phyloP scores from a whole-genome alignment of 2,113 vertebrate genomes.

The Stigmatopora nigra region DNA sequence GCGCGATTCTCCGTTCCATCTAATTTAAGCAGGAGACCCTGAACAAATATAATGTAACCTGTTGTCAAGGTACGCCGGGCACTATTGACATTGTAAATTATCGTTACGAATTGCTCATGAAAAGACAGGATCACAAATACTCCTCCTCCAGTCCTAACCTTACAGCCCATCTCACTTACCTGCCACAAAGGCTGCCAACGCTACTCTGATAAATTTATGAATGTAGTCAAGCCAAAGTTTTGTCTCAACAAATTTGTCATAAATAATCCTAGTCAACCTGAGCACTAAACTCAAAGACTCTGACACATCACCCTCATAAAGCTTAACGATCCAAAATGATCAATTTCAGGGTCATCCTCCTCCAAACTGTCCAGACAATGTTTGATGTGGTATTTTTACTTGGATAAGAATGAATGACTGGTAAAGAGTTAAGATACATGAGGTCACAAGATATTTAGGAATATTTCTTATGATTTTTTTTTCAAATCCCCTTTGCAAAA shows the following conservation, averaged over 20 bases:
- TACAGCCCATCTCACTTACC: constrained; percentile 20
- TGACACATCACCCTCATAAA: neutral
- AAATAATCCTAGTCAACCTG: neutral
- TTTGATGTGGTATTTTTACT: neutral
- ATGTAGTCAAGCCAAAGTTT: constrained; percentile 16
- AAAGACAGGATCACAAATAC: constrained; percentile 18
- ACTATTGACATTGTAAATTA: constrained; percentile 33
- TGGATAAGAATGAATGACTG: neutral
- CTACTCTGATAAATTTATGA: constrained; percentile 20
- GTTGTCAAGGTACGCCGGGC: constrained; percentile 12
- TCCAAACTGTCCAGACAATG: neutral
- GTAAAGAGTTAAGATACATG: no score
- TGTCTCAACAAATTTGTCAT: neutral
- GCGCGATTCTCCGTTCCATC: constrained; percentile 22
- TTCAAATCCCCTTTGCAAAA: no score
- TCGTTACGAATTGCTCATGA: constrained; percentile 31
- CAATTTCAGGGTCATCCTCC: neutral
- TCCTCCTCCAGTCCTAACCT: constrained; percentile 24
- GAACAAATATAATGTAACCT: constrained; percentile 31
- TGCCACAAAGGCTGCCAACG: constrained; percentile 18
- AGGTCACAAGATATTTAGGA: no score
- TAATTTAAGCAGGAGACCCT: constrained; percentile 29
- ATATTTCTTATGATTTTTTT: no score
- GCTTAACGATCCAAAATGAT: neutral
- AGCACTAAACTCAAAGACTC: neutral